Conservation (phyloP, 2,113 vertebrate species). For the Myotis davidii region DNA sequence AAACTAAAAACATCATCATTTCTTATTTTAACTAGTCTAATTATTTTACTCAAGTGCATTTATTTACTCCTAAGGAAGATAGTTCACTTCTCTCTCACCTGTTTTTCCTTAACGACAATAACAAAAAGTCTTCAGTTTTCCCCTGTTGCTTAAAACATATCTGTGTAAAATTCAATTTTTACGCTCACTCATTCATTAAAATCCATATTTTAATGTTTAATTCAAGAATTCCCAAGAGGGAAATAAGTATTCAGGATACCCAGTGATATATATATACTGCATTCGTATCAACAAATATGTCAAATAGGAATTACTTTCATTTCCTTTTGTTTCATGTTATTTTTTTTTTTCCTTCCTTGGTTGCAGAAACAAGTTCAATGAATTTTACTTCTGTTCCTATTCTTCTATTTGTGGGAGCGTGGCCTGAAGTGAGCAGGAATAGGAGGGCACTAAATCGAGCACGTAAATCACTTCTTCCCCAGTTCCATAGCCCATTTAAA, state of each 20-base stretch:
- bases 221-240: slow-evolving; percentile 62
- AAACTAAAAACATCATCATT: background rate
- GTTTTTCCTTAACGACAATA: slow-evolving; percentile 53
- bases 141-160: slow-evolving; percentile 67
- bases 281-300: slow-evolving; percentile 73
- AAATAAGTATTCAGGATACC: slow-evolving; percentile 70
- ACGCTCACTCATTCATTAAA: slow-evolving; percentile 64
- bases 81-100: slow-evolving; percentile 31
- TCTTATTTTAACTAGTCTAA: slow-evolving; percentile 17
- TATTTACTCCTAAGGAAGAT: slow-evolving; percentile 44
- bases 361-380: background rate
- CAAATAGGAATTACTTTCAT: background rate
- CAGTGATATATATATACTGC: slow-evolving; percentile 73
- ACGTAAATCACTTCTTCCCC: slow-evolving; percentile 85
- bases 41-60: slow-evolving; percentile 42
- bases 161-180: slow-evolving; percentile 55
- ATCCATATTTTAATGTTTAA: slow-evolving; percentile 74
- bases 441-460: slow-evolving; percentile 81
- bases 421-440: slow-evolving; percentile 82
- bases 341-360: slow-evolving; percentile 65
- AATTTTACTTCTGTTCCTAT: slow-evolving; percentile 83
- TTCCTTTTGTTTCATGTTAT: slow-evolving; percentile 36
- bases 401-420: slow-evolving; percentile 70
- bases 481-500: slow-evolving; percentile 84
- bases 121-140: slow-evolving; percentile 40